Base-by-base conservation (phyloP, 1,140 invertebrate genomes). In the Diabrotica virgifera region DNA sequence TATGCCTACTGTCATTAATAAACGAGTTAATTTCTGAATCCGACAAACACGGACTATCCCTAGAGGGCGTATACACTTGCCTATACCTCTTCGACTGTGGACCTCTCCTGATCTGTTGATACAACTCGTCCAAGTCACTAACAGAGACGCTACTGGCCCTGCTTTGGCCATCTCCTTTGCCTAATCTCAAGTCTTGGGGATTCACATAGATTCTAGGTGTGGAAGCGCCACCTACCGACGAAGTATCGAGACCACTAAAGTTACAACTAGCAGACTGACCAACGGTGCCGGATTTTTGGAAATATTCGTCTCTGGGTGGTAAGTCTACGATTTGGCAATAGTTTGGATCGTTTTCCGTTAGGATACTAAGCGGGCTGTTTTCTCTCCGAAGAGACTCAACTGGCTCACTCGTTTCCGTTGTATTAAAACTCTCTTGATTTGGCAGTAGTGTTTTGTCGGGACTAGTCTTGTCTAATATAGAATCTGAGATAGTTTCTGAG, bases 401-500 rank as follows among this genome's bases (percentile, higher is more conserved):
- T 13, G 55, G 37, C 12, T 51, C 38, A 9, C 38, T 56, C 8
- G 40, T 36, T 11, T 46, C 62, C 3, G 53, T 58, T n/a, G 52
- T n/a, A 46, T 46, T 46, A 37, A 58, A 63, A 40, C 24, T 58
- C 7, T 57, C 55, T 13, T 57, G 53, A 38, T 78, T 80, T 64
- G 80, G 80, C 0, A 81, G 79, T 57, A 80, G 71, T 53, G 79
- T 81, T 6, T 78, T 78, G 65, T 82, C 79, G 60, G 78, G 80
- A 54, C 79, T 80, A 51, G 80, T 78, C 0, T 80, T 82, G 78
- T 76, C 84, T 61, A 89, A 84, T 70, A 86, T 82, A 0, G 87
- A 89, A 76, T 87, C 86, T 0, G 87, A 89, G 10, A 90, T 86
- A 57, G 63, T 85, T 14, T 89, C 90, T 36, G 90, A 90, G 63